phyloP scores from a whole-genome alignment of 2,888 invertebrate species.

The Rhyacophila evoluta region DNA sequence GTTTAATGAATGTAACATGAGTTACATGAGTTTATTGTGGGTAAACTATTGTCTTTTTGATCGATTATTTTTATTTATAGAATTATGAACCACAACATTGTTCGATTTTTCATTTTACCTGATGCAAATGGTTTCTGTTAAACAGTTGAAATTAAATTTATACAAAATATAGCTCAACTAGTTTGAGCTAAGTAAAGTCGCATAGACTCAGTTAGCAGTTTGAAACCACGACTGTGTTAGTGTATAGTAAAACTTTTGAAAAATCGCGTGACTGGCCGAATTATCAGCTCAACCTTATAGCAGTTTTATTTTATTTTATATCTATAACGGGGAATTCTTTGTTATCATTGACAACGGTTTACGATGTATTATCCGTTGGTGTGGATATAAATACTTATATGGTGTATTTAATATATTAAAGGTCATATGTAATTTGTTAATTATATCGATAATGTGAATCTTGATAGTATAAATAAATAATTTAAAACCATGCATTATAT shows the following conservation, averaged over 20 bases:
- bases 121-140: too few species aligned
- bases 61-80: too few species aligned
- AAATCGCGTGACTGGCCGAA: constrained; percentile 1
- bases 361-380: neutral
- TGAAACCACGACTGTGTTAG: neutral
- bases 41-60: too few species aligned
- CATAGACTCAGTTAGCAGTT: neutral
- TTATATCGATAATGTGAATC: too few species aligned
- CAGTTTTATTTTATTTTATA: neutral
- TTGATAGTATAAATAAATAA: too few species aligned
- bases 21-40: too few species aligned
- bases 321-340: neutral
- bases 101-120: too few species aligned
- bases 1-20: too few species aligned
- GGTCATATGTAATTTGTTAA: too few species aligned
- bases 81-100: too few species aligned
- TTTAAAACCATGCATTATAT: too few species aligned
- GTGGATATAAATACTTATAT: neutral
- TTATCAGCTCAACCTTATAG: neutral
- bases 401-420: neutral
- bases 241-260: neutral
- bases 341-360: constrained; percentile 3
- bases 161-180: neutral
- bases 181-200: neutral
- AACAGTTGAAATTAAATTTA: too few species aligned